Percentiles rank a stretch among this genome's conserved stretches.
These are phyloP conservation scores for Dicrostonyx torquatus DNA, from an alignment of 2,797 vertebrate species.

Conservation along the genomic window DNA sequence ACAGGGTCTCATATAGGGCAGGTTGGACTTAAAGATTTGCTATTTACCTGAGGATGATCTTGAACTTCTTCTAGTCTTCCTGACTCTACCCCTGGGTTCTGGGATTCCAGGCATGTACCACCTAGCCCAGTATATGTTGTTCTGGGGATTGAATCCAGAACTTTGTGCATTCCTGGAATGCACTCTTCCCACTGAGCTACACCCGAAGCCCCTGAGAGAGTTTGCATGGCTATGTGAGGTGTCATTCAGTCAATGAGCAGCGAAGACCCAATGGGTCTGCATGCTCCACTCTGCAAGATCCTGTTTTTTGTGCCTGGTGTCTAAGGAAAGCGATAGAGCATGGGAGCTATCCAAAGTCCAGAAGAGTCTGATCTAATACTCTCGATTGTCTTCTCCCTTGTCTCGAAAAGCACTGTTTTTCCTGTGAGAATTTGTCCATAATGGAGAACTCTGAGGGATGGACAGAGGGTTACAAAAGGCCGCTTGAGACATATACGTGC, in stretches of 20 bases:
- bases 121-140: neutral
- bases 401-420: neutral
- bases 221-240: neutral
- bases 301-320: neutral
- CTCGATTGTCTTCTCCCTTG: neutral
- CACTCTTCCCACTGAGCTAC: neutral
- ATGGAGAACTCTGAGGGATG: neutral
- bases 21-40: neutral
- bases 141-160: neutral
- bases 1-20: neutral
- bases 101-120: neutral
- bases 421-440: neutral
- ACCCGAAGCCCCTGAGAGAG: neutral
- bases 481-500: neutral
- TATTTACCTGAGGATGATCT: neutral
- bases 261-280: neutral
- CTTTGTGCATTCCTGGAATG: neutral
- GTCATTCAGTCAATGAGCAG: neutral
- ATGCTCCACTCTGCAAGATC: neutral
- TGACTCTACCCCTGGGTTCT: neutral
- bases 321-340: neutral
- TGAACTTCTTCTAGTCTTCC: neutral
- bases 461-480: neutral
- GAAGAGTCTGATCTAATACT: neutral
- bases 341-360: neutral